Evolutionary conservation across 1,140 invertebrate species (phyloP), one percentile per base, ranked within the genome.

Genomic region (Ditylenchus dipsaci): DNA sequence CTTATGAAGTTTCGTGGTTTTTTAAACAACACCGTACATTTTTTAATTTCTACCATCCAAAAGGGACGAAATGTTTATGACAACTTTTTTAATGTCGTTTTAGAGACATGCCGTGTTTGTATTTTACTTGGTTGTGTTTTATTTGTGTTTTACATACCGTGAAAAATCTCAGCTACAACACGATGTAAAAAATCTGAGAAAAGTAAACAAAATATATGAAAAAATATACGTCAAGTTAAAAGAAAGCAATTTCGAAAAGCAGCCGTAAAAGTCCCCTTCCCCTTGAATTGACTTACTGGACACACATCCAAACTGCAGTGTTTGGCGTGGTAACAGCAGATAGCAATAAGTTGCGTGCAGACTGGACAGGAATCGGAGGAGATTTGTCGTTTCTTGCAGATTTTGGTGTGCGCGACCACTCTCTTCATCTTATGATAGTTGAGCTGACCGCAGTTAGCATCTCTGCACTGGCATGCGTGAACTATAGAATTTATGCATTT

Each of bases 391-490:
- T 91, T 87, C 84, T 95, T 95, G 87, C 95, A 99, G 71, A 78
- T 76, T 86, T 94, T 96, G 0, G 95, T 95, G 85, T 98, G 95
- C 64, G 89, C 89, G 0, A 98, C 92, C 45, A 98, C 93, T 66
- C 92, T 88, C 86, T 97, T 97, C 95, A 99, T 97, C 86, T 95
- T 97, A 84, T 92, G 90, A 86, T 95, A 99, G 73, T 91, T 93
- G 11, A 91, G 90, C 71, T 95, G 85, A 59, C 93, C 88, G 85
- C 95, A 99, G 85, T 98, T 98, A 59, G 95, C 95, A 85, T 99
- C 95, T 82, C 93, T 88, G 84, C 95, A 98, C 84, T 95, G 92
- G 80, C 87, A 88, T 33, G 95, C 93, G 85, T 99, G 95, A 60
- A 97, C 93, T 86, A 99, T 85, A 1, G 91, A 95, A 80, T 95